Evolutionary conservation across 2,888 invertebrate species (phyloP), one percentile per base, ranked within the genome.

Genomic region (Netelia fuscicornis): DNA sequence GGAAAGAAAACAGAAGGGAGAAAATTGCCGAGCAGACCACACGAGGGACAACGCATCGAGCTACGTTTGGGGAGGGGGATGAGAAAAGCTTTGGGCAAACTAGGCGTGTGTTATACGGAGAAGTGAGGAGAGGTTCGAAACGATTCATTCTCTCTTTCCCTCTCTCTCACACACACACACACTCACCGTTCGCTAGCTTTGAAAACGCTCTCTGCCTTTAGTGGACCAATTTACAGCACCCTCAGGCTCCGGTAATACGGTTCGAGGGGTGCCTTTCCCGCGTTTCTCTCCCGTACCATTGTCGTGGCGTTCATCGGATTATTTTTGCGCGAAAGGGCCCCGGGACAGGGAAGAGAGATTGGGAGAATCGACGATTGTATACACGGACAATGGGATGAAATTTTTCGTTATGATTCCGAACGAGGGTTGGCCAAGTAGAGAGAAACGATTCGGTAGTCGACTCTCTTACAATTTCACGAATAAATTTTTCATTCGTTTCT

Each of bases 221-320:
- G 89, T 90, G 89, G 90, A 91, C 91, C 92, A 92, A 92, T 92
- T 92, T 92, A 91, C 91, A 90, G 90, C 89, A 90, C 91, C 90
- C 91, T 87, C 88, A 90, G 91, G 88, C 89, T 89, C 86, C 84
- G 84, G 87, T 86, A 86, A 87, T 88, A 88, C 84, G 86, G 89
- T 89, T 90, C 86, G 88, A 90, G 90, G 90, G 90, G 88, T 77
- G 44, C 48, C 77, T 77, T 91, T 90, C 30, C 30, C 30, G 3
- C 30, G 30, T 30, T 30, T 30, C 90, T 90, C 91, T 90, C 90
- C 87, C 60, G 89, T 87, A 13, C 91, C 90, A 91, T 92, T 91
- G 91, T 90, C 89, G 88, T 89, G 86, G 87, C 89, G 82, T 82
- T 85, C 85, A 80, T 83, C 70, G 86, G 85, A 87, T 87, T 87